Percentiles rank a stretch among this genome's conserved stretches.
Evolutionary conservation across 2,888 invertebrate genomes (phyloP).

Genomic region (Polia nebulosa): DNA sequence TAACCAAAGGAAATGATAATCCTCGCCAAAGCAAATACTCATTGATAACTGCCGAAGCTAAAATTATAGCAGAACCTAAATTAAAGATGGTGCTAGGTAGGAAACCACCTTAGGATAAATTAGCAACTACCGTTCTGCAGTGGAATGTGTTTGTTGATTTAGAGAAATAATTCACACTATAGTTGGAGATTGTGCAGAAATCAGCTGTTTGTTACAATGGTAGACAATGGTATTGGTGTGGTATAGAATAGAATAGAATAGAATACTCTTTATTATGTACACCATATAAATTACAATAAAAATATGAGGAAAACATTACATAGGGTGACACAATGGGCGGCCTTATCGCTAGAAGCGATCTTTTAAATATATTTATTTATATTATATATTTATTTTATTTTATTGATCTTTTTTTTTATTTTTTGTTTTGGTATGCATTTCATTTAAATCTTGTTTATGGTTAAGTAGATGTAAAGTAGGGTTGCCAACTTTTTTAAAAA

Average conservation of each 20-base stretch:
- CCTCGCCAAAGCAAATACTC: conserved; percentile 3
- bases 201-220: conserved; percentile 32
- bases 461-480: conserved; percentile 2
- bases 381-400: too few species aligned
- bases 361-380: too few species aligned
- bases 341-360: too few species aligned
- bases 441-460: conserved; percentile 23
- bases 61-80: conserved; percentile 18
- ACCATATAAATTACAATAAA: too few species aligned
- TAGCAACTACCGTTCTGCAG: conserved; percentile 11
- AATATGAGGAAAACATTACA: too few species aligned
- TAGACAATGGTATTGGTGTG: conserved; percentile 8
- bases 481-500: too few species aligned
- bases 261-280: too few species aligned
- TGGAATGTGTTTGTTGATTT: conserved; percentile 29
- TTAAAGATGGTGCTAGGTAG: neutral
- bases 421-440: too few species aligned
- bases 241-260: too few species aligned
- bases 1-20: conserved; percentile 25
- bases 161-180: conserved; percentile 37
- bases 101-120: conserved; percentile 26
- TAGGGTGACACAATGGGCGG: too few species aligned
- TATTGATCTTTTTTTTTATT: too few species aligned
- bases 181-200: conserved; percentile 44
- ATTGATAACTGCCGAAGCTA: conserved; percentile 9